These are phyloP conservation scores for Bilobella aurantiaca DNA, from an alignment of 1,140 invertebrate species.

Conservation along the genomic window DNA sequence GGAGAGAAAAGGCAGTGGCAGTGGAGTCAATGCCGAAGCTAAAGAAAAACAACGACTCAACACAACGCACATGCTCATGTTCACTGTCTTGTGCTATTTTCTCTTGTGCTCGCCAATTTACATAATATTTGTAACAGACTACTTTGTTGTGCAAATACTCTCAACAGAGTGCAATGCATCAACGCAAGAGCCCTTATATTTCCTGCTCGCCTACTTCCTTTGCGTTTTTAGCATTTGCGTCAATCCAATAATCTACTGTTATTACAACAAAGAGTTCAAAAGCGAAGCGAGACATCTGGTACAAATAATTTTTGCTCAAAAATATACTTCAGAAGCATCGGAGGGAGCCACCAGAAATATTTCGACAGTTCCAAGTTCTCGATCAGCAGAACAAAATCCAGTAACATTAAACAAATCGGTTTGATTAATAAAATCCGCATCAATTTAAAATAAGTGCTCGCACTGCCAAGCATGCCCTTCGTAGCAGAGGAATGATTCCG, in stretches of 20 bases:
- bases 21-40: neutral
- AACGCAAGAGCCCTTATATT: neutral
- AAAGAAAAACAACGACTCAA: neutral
- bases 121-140: neutral
- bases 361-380: too few relatives aligned
- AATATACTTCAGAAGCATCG: neutral
- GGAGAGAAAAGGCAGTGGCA: neutral
- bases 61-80: neutral
- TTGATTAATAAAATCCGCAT: too few relatives aligned
- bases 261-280: slow-evolving; percentile 2
- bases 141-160: neutral
- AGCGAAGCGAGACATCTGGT: neutral
- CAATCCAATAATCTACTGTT: slow-evolving; percentile 9
- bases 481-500: too few relatives aligned
- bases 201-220: slow-evolving; percentile 1
- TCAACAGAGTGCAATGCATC: neutral
- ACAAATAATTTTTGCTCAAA: neutral
- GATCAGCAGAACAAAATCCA: too few relatives aligned
- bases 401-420: too few relatives aligned
- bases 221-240: slow-evolving; percentile 8
- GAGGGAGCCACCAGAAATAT: too few relatives aligned
- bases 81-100: neutral
- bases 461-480: too few relatives aligned
- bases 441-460: too few relatives aligned
- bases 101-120: neutral